Conservation (phyloP, 2,888 invertebrate genomes). For the Cyclophora punctaria region DNA sequence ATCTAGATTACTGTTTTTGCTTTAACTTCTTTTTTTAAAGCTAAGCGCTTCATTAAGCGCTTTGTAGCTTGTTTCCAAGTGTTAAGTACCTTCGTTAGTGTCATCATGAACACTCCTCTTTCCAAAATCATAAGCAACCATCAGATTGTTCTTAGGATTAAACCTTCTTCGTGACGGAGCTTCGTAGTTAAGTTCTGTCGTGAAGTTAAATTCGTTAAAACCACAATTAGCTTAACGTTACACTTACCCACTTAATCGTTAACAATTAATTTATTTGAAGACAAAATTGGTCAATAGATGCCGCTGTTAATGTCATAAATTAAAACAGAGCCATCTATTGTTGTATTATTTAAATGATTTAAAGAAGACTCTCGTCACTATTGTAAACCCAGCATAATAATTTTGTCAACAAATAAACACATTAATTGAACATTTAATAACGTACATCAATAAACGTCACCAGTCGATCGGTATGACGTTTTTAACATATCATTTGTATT, state of each 20-base stretch:
- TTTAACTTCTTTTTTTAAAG: slow-evolving; percentile 1
- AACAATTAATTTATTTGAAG: neutral
- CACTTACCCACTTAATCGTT: too few relatives aligned
- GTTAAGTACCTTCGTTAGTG: slow-evolving; percentile 61
- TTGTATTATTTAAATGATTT: too few relatives aligned
- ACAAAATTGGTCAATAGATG: neutral
- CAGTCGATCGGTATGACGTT: too few relatives aligned
- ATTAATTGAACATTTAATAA: too few relatives aligned
- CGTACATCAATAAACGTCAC: too few relatives aligned
- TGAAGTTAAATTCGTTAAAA: slow-evolving; percentile 14
- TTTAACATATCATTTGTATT: too few relatives aligned
- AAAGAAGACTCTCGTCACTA: too few relatives aligned
- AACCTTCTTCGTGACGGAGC: slow-evolving; percentile 39
- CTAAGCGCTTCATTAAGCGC: neutral
- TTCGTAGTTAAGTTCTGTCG: slow-evolving; percentile 33
- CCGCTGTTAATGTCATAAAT: neutral
- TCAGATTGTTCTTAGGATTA: slow-evolving; percentile 47
- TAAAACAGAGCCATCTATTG: neutral
- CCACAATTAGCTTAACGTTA: neutral
- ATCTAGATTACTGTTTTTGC: neutral
- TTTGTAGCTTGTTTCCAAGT: slow-evolving; percentile 1
- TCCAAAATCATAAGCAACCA: slow-evolving; percentile 57
- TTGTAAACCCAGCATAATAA: too few relatives aligned
- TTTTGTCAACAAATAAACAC: too few relatives aligned
- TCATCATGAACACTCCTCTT: slow-evolving; percentile 55